Evolutionary conservation across 2,113 vertebrate species (phyloP), one percentile per base, ranked within the genome.

Genomic region (Montifringilla adamsi): DNA sequence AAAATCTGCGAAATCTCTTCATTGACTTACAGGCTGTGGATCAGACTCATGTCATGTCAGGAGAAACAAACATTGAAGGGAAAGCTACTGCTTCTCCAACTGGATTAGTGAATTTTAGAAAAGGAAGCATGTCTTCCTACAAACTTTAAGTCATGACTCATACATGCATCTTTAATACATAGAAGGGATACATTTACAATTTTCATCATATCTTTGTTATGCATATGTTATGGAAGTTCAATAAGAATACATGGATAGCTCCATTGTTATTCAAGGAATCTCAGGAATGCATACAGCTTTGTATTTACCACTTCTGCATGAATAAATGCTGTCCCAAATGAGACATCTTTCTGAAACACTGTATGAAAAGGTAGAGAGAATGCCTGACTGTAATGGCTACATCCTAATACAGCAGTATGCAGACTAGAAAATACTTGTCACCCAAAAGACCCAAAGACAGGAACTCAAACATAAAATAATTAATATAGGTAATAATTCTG

Each of bases 381-480:
- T 4, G 8, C 21, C 46, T 93, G 15, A 20, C 41, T 87, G 8
- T 47, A 82, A 49, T 37, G 22, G 28, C 27, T 74, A 58, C 43
- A 43, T 35, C 50, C 39, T 55, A 69, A 83, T 56, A 50, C 50
- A 85, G 46, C 72, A 91, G 33, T 28, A 74, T 12, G n/a, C 33
- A 63, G 67, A 28, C 39, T 28, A 85, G 63, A 79, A 91, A 87
- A 87, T 28, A 72, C 46, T 31, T 53, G 10, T 58, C 44, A 46
- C 23, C 41, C 58, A 50, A 78, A 93, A 85, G 66, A 85, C 56
- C 27, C 30, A 81, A 91, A 91, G 77, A 68, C 35, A 91, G 78
- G 83, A 82, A 66, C 52, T 92, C 88, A 84, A 78, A 64, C 35
- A 64, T 21, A 84, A 82, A 92, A 68, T 72, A 89, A 90, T 90